These are phyloP conservation scores for Labeo rohita DNA, from an alignment of 2,113 vertebrate genomes.

Conservation along the genomic window DNA sequence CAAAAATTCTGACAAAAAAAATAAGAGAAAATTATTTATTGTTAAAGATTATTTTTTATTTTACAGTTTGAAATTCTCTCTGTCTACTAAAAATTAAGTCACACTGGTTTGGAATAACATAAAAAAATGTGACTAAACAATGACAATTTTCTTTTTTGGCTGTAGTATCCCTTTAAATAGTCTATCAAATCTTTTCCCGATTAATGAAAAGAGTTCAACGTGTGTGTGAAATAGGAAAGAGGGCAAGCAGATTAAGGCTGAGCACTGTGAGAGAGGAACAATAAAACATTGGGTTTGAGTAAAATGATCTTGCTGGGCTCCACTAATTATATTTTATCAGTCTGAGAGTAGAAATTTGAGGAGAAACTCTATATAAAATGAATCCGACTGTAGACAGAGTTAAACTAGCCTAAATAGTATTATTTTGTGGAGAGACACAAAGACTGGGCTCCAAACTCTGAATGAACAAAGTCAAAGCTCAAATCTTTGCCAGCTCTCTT, in stretches of 20 bases:
- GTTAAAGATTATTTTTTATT: too few species aligned
- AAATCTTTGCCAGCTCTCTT: not conserved
- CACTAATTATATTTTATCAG: conserved; percentile 12
- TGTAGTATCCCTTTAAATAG: not conserved
- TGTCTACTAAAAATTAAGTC: not conserved
- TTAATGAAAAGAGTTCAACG: not conserved
- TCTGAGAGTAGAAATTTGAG: not conserved
- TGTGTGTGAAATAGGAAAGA: not conserved
- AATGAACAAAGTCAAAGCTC: not conserved
- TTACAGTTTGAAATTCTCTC: too few species aligned
- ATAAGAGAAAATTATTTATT: too few species aligned
- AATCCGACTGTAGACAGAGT: not conserved
- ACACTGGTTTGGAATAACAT: not conserved
- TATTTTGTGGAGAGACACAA: not conserved
- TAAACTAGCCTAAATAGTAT: not conserved
- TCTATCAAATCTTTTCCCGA: not conserved
- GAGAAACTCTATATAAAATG: not conserved
- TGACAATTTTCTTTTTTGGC: not conserved
- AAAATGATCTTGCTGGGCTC: conserved; percentile 5
- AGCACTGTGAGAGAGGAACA: not conserved
- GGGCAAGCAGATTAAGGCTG: not conserved
- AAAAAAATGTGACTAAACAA: not conserved
- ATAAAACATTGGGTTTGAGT: conserved; percentile 8
- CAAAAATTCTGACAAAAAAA: not conserved
- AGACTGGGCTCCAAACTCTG: not conserved